Evolutionary conservation across 2,113 vertebrate species (phyloP).

Genomic region (Apaloderma vittatum): DNA sequence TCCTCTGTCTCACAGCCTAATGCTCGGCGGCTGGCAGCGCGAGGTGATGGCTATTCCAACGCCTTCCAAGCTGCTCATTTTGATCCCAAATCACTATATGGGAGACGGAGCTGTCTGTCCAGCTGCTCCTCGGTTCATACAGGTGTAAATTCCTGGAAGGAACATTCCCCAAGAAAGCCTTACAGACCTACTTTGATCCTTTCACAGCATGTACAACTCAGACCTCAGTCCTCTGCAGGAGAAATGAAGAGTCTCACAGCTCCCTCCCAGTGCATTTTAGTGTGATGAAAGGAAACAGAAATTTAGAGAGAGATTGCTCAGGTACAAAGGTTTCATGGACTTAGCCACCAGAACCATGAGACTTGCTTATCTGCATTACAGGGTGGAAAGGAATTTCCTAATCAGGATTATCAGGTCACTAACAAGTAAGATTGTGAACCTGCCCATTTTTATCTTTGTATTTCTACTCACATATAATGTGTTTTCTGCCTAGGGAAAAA

Average conservation of each 20-base stretch:
- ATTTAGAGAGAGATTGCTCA: background rate
- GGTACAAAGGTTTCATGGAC: background rate
- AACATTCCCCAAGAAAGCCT: background rate
- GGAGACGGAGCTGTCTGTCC: background rate
- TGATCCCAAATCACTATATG: background rate
- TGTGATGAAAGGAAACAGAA: background rate
- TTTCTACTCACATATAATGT: background rate
- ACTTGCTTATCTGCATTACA: background rate
- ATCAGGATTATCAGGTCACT: conserved; percentile 1
- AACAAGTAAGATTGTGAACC: background rate
- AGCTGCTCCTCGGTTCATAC: background rate
- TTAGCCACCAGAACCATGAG: background rate
- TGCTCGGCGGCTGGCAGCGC: background rate
- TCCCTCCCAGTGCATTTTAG: background rate
- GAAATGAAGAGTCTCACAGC: rapidly evolving
- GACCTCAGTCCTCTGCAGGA: background rate
- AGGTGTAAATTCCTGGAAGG: background rate
- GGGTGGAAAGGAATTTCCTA: conserved; percentile 35
- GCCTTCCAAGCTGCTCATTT: background rate
- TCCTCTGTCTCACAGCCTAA: background rate
- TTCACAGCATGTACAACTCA: background rate
- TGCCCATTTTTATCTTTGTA: background rate
- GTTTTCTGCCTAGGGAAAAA: background rate
- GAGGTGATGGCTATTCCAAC: background rate
- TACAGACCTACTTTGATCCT: background rate